Conservation (phyloP, 2,888 invertebrate genomes). For the Coelinius sp. region DNA sequence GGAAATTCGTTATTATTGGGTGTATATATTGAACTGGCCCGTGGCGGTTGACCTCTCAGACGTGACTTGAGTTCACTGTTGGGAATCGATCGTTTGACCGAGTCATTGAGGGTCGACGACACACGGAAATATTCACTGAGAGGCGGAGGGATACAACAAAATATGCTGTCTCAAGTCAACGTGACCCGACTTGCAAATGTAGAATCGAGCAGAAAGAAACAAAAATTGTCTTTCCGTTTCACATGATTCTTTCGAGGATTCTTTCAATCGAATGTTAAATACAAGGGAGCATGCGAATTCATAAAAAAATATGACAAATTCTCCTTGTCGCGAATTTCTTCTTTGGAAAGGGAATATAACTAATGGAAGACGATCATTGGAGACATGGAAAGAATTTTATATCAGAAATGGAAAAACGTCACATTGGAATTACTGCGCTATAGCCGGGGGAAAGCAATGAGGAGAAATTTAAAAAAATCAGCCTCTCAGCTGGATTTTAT, state of each 20-base stretch:
- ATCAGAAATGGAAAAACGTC: not conserved
- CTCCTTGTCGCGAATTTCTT: too few relatives aligned
- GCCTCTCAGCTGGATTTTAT: slow-evolving; percentile 33
- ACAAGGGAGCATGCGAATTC: not conserved
- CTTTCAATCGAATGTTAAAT: not conserved
- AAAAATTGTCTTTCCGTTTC: not conserved
- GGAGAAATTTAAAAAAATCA: not conserved
- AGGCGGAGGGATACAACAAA: not conserved
- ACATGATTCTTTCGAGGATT: too few relatives aligned
- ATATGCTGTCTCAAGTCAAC: not conserved
- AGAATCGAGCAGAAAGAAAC: not conserved
- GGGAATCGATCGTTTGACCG: slow-evolving; percentile 37
- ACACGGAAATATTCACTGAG: slow-evolving; percentile 16
- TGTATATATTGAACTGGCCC: slow-evolving; percentile 15
- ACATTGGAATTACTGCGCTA: not conserved
- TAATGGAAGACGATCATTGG: not conserved
- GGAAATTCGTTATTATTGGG: not conserved
- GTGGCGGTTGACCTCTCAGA: slow-evolving; percentile 32
- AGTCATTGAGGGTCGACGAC: slow-evolving; percentile 31
- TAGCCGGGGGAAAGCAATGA: not conserved
- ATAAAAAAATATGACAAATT: not conserved
- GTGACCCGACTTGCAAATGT: not conserved
- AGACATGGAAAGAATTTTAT: not conserved
- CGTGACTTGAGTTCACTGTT: slow-evolving; percentile 26
- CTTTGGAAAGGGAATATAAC: not conserved